Evolutionary conservation across 2,113 vertebrate genomes (phyloP).

Genomic region (Anser cygnoides): DNA sequence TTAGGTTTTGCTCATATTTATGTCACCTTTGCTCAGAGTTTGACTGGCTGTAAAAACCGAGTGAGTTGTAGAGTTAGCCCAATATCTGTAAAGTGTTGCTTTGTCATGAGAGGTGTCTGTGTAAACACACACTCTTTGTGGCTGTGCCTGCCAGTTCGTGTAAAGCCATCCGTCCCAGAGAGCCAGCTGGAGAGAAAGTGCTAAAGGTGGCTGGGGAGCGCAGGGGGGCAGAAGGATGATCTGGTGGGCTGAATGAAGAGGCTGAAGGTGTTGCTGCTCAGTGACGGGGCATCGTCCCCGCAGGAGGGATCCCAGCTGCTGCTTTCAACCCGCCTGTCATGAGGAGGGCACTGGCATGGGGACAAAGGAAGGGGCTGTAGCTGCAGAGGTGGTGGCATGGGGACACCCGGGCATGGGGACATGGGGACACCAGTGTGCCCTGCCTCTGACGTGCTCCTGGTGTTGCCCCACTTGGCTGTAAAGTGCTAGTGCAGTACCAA

Average conservation of each 20-base stretch:
- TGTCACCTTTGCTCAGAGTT: not conserved
- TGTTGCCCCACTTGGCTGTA: rapidly evolving
- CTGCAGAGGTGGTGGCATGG: no score
- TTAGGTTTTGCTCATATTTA: not conserved
- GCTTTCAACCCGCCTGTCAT: not conserved
- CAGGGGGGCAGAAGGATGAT: not conserved
- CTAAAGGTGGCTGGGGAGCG: not conserved
- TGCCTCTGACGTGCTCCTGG: no score
- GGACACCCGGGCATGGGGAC: no score
- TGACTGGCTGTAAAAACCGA: not conserved
- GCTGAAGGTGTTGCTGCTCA: rapidly evolving
- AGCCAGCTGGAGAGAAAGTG: not conserved
- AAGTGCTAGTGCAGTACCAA: rapidly evolving
- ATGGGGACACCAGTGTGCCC: no score
- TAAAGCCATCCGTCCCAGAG: not conserved
- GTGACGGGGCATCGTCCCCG: rapidly evolving
- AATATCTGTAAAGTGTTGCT: not conserved
- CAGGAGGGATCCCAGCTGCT: not conserved
- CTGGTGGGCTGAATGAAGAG: not conserved
- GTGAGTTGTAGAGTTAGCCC: not conserved
- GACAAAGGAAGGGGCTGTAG: not conserved
- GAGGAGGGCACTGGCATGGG: not conserved
- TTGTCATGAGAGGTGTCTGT: not conserved
- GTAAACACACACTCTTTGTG: not conserved
- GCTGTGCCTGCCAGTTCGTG: rapidly evolving